A percentile compares a stretch with the other conserved stretches of the same genome.
Evolutionary conservation across 2,113 vertebrate genomes (phyloP).

Genomic region (Pelmatolapia mariae): DNA sequence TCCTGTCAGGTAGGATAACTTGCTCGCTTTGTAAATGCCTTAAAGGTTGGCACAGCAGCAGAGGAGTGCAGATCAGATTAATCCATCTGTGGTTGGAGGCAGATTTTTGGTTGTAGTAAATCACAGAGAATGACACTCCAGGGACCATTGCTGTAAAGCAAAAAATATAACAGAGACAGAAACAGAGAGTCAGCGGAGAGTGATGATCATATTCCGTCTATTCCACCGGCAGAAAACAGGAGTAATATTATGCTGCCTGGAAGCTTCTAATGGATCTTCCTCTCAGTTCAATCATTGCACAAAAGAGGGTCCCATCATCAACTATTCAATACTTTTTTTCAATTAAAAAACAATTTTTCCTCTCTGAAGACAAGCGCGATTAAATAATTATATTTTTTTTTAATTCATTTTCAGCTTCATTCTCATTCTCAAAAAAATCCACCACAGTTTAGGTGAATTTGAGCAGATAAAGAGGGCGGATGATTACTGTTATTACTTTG

Average conservation of each 20-base stretch:
- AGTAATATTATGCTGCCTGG: not conserved
- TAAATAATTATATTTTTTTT: not conserved
- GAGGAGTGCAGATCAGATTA: not conserved
- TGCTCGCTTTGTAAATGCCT: not conserved
- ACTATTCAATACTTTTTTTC: not conserved
- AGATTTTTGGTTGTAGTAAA: not conserved
- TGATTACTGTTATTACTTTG: not conserved
- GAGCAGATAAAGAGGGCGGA: not conserved
- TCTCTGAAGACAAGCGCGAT: not conserved
- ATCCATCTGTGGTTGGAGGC: conserved; percentile 5
- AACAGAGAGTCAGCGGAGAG: not conserved
- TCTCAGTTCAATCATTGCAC: not conserved
- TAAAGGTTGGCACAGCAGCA: not conserved
- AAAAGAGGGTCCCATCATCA: not conserved
- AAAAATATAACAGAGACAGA: not conserved
- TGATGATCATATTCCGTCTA: not conserved
- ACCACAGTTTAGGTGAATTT: not conserved
- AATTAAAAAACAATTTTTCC: not conserved
- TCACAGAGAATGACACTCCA: not conserved
- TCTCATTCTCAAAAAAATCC: too few species aligned
- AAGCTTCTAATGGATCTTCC: not conserved
- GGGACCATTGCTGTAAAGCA: not conserved
- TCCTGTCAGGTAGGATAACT: conserved; percentile 4
- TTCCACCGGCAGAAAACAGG: not conserved
- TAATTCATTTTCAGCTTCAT: too few species aligned